Percentiles rank a stretch among this genome's conserved stretches.
phyloP scores from a whole-genome alignment of 2,888 invertebrate genomes.

The Torymus texanus region DNA sequence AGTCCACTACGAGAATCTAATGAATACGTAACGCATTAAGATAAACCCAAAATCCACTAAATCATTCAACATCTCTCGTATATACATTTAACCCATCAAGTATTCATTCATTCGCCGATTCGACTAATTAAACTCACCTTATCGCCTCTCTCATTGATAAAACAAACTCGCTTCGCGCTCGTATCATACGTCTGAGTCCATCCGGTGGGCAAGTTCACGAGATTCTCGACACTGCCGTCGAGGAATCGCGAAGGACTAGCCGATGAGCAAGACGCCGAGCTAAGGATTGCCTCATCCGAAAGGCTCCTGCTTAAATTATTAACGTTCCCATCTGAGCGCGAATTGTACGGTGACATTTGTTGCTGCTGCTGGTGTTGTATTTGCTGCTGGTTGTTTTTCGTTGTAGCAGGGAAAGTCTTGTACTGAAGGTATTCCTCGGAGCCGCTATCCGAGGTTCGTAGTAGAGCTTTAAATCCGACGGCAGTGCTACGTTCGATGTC shows the following conservation, averaged over 20 bases:
- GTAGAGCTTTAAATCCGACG: conserved; percentile 65
- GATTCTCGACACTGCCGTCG: conserved; percentile 61
- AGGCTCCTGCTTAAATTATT: conserved; percentile 59
- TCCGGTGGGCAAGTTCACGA: conserved; percentile 72
- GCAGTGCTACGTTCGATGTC: conserved; percentile 67
- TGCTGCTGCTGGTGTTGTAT: conserved; percentile 7
- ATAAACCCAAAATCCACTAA: too few species aligned
- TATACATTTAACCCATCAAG: too few species aligned
- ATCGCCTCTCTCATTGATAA: conserved; percentile 76
- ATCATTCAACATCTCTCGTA: too few species aligned
- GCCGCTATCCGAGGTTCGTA: conserved; percentile 67
- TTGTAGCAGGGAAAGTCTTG: conserved; percentile 59
- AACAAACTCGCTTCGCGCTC: conserved; percentile 75
- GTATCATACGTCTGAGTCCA: conserved; percentile 75
- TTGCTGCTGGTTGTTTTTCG: conserved; percentile 17
- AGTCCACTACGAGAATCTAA: neutral
- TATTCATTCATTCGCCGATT: too few species aligned
- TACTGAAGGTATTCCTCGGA: conserved; percentile 67
- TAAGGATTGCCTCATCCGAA: conserved; percentile 65
- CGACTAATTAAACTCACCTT: conserved; percentile 70
- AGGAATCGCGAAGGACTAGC: conserved; percentile 59
- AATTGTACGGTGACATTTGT: neutral
- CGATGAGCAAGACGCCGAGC: conserved; percentile 63
- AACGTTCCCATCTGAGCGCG: conserved; percentile 57
- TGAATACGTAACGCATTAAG: neutral